A percentile compares a stretch with the other conserved stretches of the same genome.
These are phyloP conservation scores for Anas platyrhynchos DNA, from an alignment of 2,113 vertebrate genomes.

Conservation along the genomic window DNA sequence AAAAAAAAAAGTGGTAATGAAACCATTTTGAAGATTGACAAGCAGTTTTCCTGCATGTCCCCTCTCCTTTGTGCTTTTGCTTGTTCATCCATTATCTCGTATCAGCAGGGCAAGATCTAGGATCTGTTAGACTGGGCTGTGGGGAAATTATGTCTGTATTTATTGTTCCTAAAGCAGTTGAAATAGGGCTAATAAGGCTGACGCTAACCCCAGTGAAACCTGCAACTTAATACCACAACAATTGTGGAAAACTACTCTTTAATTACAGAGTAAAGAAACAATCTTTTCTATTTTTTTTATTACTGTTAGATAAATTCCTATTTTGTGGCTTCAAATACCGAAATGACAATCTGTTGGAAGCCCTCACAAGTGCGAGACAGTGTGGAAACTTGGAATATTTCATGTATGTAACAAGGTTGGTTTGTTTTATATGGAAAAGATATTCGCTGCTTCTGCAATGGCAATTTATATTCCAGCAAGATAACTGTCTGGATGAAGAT, in stretches of 20 bases:
- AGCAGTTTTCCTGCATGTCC: not conserved
- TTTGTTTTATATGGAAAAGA: not conserved
- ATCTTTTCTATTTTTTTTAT: not conserved
- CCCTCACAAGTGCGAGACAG: not conserved
- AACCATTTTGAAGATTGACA: not conserved
- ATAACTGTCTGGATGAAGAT: not conserved
- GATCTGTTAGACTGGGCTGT: not conserved
- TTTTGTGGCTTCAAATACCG: not conserved
- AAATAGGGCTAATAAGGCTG: not conserved
- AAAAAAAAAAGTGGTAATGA: not conserved
- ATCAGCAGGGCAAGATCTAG: not conserved
- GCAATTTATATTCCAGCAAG: not conserved
- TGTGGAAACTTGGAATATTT: not conserved
- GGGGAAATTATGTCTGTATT: not conserved
- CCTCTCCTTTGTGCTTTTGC: not conserved
- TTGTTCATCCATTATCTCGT: not conserved
- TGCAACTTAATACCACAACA: not conserved
- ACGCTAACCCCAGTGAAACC: not conserved
- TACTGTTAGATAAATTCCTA: not conserved
- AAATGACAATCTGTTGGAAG: not conserved
- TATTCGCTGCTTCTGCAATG: not conserved
- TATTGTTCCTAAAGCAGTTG: not conserved
- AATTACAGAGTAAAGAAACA: not conserved
- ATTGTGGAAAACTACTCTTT: not conserved
- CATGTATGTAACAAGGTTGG: not conserved